phyloP scores from a whole-genome alignment of 1,140 invertebrate genomes.

The Parasteatoda tepidariorum region DNA sequence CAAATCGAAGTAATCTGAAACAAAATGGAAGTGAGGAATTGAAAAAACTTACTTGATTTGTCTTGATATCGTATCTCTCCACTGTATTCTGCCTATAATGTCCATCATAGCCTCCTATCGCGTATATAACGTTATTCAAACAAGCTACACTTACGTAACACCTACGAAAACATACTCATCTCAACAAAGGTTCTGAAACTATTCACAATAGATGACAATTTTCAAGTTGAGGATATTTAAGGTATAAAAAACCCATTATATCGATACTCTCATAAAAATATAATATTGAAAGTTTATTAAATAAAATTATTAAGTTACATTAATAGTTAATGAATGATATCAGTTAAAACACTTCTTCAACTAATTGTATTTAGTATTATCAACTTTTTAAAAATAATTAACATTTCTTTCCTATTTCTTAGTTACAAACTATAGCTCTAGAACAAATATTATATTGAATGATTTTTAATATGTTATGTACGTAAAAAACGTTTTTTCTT shows the following conservation, averaged over 20 bases:
- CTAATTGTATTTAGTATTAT: too few species aligned
- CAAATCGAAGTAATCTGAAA: background rate
- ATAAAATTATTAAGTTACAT: background rate
- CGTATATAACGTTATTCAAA: slow-evolving; percentile 70
- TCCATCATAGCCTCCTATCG: slow-evolving; percentile 72
- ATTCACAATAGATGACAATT: background rate
- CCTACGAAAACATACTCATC: slow-evolving; percentile 66
- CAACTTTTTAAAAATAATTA: too few species aligned
- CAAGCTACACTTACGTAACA: slow-evolving; percentile 84
- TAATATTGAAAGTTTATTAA: background rate
- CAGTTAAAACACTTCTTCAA: background rate
- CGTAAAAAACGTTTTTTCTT: too few species aligned
- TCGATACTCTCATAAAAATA: background rate
- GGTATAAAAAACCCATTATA: background rate
- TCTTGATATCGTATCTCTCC: slow-evolving; percentile 68
- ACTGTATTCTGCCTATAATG: slow-evolving; percentile 70
- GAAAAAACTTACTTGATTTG: slow-evolving; percentile 65
- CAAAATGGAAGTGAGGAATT: background rate
- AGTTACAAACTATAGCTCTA: too few species aligned
- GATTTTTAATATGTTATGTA: too few species aligned
- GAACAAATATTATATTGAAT: too few species aligned
- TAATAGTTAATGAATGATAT: background rate
- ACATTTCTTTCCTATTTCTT: too few species aligned
- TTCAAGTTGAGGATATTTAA: background rate
- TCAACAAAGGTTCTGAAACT: background rate